A percentile compares a stretch with the other conserved stretches of the same genome.
phyloP scores from a whole-genome alignment of 2,888 invertebrate species.

The Argyresthia goedartella region DNA sequence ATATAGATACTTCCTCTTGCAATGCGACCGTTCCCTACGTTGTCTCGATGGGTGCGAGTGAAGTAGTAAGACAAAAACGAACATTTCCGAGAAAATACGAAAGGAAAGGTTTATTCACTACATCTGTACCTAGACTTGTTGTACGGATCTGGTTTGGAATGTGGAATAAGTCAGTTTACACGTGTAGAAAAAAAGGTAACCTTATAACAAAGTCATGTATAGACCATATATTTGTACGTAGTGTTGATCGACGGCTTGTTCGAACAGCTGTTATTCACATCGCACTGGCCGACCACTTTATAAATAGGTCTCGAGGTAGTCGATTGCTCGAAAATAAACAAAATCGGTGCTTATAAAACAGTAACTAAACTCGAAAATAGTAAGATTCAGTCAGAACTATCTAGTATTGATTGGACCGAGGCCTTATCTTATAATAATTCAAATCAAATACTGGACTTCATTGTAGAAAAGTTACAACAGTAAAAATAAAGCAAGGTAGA shows the following conservation, averaged over 20 bases:
- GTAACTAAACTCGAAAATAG: too few relatives aligned
- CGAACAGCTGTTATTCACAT: not conserved
- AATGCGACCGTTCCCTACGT: too few relatives aligned
- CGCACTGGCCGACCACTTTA: not conserved
- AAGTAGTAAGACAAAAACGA: too few relatives aligned
- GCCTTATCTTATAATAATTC: too few relatives aligned
- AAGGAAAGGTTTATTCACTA: too few relatives aligned
- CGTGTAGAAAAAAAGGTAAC: not conserved
- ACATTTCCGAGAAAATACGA: too few relatives aligned
- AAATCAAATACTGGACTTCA: not conserved
- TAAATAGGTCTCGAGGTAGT: not conserved
- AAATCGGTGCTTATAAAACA: not conserved
- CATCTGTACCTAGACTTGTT: too few relatives aligned
- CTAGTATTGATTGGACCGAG: too few relatives aligned
- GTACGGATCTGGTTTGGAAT: not conserved
- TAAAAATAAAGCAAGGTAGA: not conserved
- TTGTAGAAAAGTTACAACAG: not conserved
- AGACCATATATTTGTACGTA: not conserved
- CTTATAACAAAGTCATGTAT: not conserved
- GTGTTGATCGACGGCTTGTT: too few relatives aligned
- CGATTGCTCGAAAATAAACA: not conserved
- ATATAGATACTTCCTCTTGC: too few relatives aligned
- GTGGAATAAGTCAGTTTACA: not conserved
- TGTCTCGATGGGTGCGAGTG: too few relatives aligned
- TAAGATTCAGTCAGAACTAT: too few relatives aligned